These are phyloP conservation scores for Chrysomela aeneicollis DNA, from an alignment of 2,888 invertebrate genomes.

Conservation along the genomic window DNA sequence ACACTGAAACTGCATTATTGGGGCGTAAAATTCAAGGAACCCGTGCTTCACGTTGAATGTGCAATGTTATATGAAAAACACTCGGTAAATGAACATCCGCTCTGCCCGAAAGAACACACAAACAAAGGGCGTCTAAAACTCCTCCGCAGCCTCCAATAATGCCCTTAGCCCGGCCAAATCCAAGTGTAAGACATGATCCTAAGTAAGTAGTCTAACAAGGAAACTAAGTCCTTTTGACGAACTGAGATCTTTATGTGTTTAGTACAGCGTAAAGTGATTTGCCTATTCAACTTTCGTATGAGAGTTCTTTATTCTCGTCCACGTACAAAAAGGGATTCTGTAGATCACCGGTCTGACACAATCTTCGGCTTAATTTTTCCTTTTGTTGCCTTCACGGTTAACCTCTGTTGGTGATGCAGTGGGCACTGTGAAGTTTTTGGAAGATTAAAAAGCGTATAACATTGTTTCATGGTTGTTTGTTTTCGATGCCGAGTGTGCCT, in stretches of 20 bases:
- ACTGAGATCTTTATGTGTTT: slow-evolving; percentile 42
- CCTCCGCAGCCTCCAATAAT: slow-evolving; percentile 20
- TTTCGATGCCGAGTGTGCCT: slow-evolving; percentile 36
- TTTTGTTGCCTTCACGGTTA: slow-evolving; percentile 45
- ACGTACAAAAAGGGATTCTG: slow-evolving; percentile 37
- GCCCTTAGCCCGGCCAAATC: slow-evolving; percentile 25
- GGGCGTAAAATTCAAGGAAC: too few species aligned
- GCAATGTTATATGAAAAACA: neutral
- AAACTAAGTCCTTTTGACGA: slow-evolving; percentile 35
- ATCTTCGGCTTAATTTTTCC: slow-evolving; percentile 41
- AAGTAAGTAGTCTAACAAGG: slow-evolving; percentile 39
- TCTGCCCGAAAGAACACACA: slow-evolving; percentile 20
- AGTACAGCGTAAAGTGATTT: slow-evolving; percentile 52
- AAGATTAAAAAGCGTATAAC: slow-evolving; percentile 56
- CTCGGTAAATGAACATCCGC: slow-evolving; percentile 4
- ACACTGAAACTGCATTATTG: too few species aligned
- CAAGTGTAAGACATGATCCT: slow-evolving; percentile 38
- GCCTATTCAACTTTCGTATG: slow-evolving; percentile 49
- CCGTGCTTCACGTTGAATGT: too few species aligned
- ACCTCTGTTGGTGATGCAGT: slow-evolving; percentile 38
- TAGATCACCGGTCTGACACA: slow-evolving; percentile 37
- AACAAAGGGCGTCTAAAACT: slow-evolving; percentile 20
- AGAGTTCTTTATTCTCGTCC: slow-evolving; percentile 38
- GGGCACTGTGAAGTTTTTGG: slow-evolving; percentile 32
- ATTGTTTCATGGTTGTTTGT: slow-evolving; percentile 56